Conservation (phyloP, 2,797 vertebrate genomes). For the Hoplostethus atlanticus region DNA sequence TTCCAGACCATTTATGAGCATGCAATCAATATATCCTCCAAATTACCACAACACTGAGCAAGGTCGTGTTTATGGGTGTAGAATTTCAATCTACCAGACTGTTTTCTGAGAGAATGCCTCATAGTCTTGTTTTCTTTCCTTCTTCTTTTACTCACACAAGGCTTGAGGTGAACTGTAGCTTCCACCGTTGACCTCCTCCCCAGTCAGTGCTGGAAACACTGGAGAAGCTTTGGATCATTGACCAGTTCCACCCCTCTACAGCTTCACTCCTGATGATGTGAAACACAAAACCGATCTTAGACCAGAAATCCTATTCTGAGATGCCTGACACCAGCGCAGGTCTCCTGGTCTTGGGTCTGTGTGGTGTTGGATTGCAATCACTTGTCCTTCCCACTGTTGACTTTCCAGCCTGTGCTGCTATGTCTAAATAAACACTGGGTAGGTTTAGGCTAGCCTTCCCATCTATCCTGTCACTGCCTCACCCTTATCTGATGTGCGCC, state of each 20-base stretch:
- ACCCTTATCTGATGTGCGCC: slow-evolving; percentile 72
- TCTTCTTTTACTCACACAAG: slow-evolving; percentile 61
- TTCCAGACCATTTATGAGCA: background rate
- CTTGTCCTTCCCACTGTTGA: slow-evolving; percentile 72
- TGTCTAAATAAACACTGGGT: slow-evolving; percentile 76
- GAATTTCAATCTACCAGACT: slow-evolving; percentile 4
- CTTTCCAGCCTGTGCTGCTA: slow-evolving; percentile 72
- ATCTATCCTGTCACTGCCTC: slow-evolving; percentile 65
- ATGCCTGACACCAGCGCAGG: slow-evolving; percentile 52
- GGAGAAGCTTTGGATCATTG: slow-evolving; percentile 55
- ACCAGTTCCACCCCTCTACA: slow-evolving; percentile 47
- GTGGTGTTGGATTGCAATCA: slow-evolving; percentile 55
- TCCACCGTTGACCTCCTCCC: slow-evolving; percentile 67
- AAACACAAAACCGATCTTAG: slow-evolving; percentile 51
- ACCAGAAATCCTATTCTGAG: slow-evolving; percentile 46
- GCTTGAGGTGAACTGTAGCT: slow-evolving; percentile 66
- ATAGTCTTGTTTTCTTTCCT: slow-evolving; percentile 60
- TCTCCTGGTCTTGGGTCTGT: slow-evolving; percentile 64
- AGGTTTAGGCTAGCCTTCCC: slow-evolving; percentile 65
- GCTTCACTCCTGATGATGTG: slow-evolving; percentile 28
- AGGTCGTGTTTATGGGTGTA: slow-evolving; percentile 12
- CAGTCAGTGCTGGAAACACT: slow-evolving; percentile 65
- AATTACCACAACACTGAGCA: slow-evolving; percentile 28
- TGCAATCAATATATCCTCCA: slow-evolving; percentile 19
- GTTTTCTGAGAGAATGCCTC: slow-evolving; percentile 21